Percentiles rank a stretch among this genome's conserved stretches.
phyloP scores from a whole-genome alignment of 2,113 vertebrate genomes.

The Ciconia stormi region DNA sequence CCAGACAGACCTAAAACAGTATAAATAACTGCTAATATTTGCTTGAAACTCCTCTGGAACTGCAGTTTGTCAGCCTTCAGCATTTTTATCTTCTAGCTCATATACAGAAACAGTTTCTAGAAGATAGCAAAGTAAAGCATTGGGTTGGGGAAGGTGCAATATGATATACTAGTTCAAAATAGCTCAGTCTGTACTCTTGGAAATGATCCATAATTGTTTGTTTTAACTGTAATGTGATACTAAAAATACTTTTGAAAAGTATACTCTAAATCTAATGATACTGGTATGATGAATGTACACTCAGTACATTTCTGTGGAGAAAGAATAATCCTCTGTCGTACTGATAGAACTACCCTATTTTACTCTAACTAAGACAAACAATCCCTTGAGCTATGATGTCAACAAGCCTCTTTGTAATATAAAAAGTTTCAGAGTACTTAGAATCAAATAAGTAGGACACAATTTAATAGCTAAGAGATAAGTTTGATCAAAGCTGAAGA shows the following conservation, averaged over 20 bases:
- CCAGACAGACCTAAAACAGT: background rate
- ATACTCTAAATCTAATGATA: background rate
- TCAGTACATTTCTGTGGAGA: background rate
- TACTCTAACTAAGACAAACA: constrained; percentile 53
- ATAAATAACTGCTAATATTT: background rate
- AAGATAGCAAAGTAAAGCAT: background rate
- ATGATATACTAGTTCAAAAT: background rate
- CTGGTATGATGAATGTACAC: background rate
- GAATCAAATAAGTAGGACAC: constrained; percentile 34
- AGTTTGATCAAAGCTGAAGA: constrained; percentile 41
- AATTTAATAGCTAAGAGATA: constrained; percentile 53
- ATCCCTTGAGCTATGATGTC: background rate
- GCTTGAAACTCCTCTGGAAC: background rate
- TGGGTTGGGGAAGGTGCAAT: background rate
- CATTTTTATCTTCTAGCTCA: background rate
- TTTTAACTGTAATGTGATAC: background rate
- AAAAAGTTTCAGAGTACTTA: constrained; percentile 38
- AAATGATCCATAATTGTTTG: background rate
- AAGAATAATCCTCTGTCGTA: background rate
- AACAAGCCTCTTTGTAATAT: constrained; percentile 28
- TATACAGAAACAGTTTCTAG: background rate
- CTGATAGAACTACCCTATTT: background rate
- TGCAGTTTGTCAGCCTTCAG: background rate
- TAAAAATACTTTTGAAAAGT: background rate
- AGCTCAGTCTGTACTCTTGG: background rate